These are phyloP conservation scores for Trigoniulus corallinus DNA, from an alignment of 1,140 invertebrate species.

Conservation along the genomic window DNA sequence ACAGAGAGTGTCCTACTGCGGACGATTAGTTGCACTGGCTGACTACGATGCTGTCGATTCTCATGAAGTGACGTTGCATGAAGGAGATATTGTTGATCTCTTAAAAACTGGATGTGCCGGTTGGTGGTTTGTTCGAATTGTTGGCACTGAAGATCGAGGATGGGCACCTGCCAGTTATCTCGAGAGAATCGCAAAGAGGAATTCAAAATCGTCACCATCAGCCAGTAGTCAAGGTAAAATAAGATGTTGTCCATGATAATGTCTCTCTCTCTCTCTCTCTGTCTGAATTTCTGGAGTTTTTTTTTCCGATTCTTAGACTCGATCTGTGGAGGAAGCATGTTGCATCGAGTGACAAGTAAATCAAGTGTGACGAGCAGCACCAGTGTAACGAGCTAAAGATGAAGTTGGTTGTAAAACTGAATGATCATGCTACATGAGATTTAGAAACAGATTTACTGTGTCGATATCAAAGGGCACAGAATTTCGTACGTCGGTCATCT, in stretches of 20 bases:
- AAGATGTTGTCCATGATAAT: too few relatives aligned
- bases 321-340: neutral
- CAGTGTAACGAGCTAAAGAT: neutral
- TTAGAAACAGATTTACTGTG: too few relatives aligned
- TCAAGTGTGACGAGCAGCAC: conserved; percentile 7
- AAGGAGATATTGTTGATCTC: conserved; percentile 72
- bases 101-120: conserved; percentile 81
- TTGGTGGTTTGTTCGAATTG: conserved; percentile 84
- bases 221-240: conserved; percentile 27
- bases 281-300: neutral
- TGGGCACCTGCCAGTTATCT: conserved; percentile 90
- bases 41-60: conserved; percentile 78
- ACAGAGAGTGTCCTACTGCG: conserved; percentile 4
- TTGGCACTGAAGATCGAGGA: conserved; percentile 47
- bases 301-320: conserved; percentile 5
- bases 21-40: conserved; percentile 56
- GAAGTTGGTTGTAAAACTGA: too few relatives aligned
- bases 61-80: conserved; percentile 69
- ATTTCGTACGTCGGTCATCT: too few relatives aligned
- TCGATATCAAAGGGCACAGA: too few relatives aligned
- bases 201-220: conserved; percentile 25
- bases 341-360: conserved; percentile 6
- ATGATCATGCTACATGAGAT: too few relatives aligned
- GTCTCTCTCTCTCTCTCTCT: neutral
- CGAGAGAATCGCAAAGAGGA: conserved; percentile 47